Base-by-base conservation (phyloP, 53 echinoderm and acorn worm genomes). In the Antedon mediterranea region DNA sequence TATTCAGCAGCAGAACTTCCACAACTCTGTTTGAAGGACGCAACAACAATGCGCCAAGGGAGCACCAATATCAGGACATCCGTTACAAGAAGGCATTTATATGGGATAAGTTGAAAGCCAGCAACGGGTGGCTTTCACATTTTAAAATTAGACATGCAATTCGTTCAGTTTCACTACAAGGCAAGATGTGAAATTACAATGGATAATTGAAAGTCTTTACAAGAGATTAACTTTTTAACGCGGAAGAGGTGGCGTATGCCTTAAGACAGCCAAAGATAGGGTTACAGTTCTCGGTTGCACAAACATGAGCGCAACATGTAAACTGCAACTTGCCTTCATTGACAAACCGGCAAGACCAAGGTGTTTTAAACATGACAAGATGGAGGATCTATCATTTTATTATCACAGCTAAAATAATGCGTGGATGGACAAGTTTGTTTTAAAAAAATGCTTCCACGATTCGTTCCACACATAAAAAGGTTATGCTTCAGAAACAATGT, bases 331-430 rank as follows among this genome's bases (percentile, higher is more conserved):
- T n/a, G n/a, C n/a, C 31, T 33, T 81, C 72, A 81, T 81, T 15
- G 77, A 81, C 34, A 81, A 79, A 32, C 26, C 79, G 27, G 73
- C 43, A 31, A 85, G 81, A 14, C 85, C 81, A 26, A 73, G 85
- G 15, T 79, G 80, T 30, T 79, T 84, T 74, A 71, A 85, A 13
- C 33, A 85, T 28, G 28, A 77, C 78, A 85, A 85, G 32, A 81
- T 74, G 83, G 71, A 75, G 14, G 76, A 32, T 32, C 43, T 85
- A 13, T 80, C 85, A 0, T 76, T 80, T 0, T 71, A 33, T 3
- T 80, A 85, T 33, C 75, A 73, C 14, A 79, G 41, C 34, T 75
- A 79, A 34, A 31, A 43, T 34, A 85, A 76, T 71, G 84, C 84
- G 31, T 85, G 43, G 85, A 80, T 85, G 76, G 75, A 74, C 34